A percentile compares a stretch with the other conserved stretches of the same genome.
phyloP scores from a whole-genome alignment of 2,113 vertebrate genomes.

The Hemicordylus capensis region DNA sequence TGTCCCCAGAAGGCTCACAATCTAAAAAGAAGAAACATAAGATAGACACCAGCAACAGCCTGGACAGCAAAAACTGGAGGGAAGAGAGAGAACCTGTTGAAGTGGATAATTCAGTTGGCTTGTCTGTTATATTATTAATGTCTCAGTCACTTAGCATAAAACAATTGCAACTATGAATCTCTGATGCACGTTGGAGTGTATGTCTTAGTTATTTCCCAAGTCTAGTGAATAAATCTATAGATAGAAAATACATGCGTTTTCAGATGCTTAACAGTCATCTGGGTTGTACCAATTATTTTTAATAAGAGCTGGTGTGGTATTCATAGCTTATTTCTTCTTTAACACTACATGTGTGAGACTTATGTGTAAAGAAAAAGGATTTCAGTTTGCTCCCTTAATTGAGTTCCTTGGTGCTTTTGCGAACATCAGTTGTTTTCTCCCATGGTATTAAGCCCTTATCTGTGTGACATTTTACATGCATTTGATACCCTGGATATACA shows the following conservation, averaged over 20 bases:
- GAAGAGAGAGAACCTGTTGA: not conserved
- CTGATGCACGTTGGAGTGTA: not conserved
- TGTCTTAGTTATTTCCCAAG: not conserved
- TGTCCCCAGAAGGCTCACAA: too few relatives aligned
- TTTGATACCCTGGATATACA: constrained; percentile 9
- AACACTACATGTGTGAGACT: not conserved
- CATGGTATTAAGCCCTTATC: not conserved
- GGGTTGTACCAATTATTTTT: constrained; percentile 19
- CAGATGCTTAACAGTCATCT: not conserved
- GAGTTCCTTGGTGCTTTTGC: not conserved
- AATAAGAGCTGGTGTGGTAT: constrained; percentile 24
- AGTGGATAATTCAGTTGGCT: not conserved
- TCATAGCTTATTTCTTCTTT: constrained; percentile 18
- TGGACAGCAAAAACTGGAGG: too few relatives aligned
- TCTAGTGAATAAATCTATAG: constrained; percentile 28
- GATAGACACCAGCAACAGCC: too few relatives aligned
- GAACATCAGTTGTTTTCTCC: not conserved
- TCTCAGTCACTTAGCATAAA: not conserved
- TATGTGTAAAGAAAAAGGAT: constrained; percentile 10
- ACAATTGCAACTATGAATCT: not conserved
- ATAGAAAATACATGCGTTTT: not conserved
- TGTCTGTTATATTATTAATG: not conserved
- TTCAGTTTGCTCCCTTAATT: not conserved
- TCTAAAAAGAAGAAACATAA: too few relatives aligned
- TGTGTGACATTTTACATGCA: not conserved